Evolutionary conservation across 2,888 invertebrate species (phyloP).

Genomic region (Ormyrus thymus): DNA sequence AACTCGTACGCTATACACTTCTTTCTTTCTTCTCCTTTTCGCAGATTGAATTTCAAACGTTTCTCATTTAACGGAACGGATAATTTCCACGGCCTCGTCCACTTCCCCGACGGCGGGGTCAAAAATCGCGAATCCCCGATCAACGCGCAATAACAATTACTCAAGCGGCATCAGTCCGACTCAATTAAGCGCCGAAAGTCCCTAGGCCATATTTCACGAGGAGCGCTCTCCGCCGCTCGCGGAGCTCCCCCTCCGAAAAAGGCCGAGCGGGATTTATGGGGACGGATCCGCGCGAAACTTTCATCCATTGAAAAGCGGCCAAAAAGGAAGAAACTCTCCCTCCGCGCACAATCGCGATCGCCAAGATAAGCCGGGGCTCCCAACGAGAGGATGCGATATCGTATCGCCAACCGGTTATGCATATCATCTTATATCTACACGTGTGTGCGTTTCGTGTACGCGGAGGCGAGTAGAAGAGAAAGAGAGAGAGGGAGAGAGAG

Average conservation of each 20-base stretch:
- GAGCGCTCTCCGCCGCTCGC: background rate
- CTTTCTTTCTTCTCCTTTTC: too few relatives aligned
- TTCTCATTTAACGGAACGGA: too few relatives aligned
- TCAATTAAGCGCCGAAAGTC: background rate
- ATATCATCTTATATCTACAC: slow-evolving; percentile 27
- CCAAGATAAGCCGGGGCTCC: slow-evolving; percentile 15
- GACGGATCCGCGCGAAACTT: background rate
- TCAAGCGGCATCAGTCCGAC: background rate
- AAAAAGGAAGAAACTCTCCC: background rate
- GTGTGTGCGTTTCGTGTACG: background rate
- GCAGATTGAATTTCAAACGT: too few relatives aligned
- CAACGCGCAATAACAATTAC: background rate
- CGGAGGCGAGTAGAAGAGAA: too few relatives aligned
- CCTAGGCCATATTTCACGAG: background rate
- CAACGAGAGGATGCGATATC: slow-evolving; percentile 6
- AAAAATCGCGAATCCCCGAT: too few relatives aligned
- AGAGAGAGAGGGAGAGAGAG: slow-evolving; percentile 2
- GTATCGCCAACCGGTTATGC: slow-evolving; percentile 34
- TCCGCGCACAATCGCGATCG: slow-evolving; percentile 23
- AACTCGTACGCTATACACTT: too few relatives aligned
- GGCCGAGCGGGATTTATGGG: background rate
- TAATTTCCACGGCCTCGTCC: too few relatives aligned
- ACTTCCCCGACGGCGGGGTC: too few relatives aligned
- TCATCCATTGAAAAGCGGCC: slow-evolving; percentile 1
- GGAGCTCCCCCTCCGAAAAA: background rate